Evolutionary conservation across 37 sponge, comb jelly and placozoan genomes (phyloP), one percentile per base, ranked within the genome.

Genomic region (Chondrilla cf. caribensis): DNA sequence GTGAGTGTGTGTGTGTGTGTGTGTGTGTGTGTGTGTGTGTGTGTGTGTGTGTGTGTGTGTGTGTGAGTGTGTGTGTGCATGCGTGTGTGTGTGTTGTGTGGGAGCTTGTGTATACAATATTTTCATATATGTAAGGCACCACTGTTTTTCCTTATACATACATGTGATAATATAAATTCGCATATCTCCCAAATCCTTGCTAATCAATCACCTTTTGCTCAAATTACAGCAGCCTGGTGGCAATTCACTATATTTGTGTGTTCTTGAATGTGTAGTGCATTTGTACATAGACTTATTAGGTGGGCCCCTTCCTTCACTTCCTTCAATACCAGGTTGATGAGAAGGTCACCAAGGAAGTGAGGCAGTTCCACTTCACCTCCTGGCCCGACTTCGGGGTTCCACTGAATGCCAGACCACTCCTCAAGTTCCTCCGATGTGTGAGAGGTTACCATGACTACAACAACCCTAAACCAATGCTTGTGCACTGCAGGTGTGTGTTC

Each of bases 341-440:
- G n/a, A 79, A 54, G 24, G 80, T 41, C 31, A 36, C 28, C 19
- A 79, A 60, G 55, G 19, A 15, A 40, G 84, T 90, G 15, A 80
- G 4, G 60, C 86, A 87, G 78, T 90, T 86, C 76, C 91, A 90
- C 79, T 90, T 90, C 73, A 84, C 82, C 37, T 79, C 87, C 9
- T 93, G 94, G 94, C 94, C 94, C 18, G 90, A 93, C 47, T 82
- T 81, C 60, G 94, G 94, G 2, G 88, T 90, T n/a, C 94, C 94
- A 36, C 83, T 87, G 28, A 59, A 83, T 79, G 81, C 82, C 24
- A 62, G 84, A 8, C 82, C 88, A 22, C 78, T 93, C 43, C 84
- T 93, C n/a, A 64, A 70, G 64, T 93, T 90, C 83, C 70, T 82
- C 62, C 39, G 58, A 21, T 41, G 77, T 8, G 83, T 93, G 19